Evolutionary conservation across 2,797 vertebrate genomes (phyloP), one percentile per base, ranked within the genome.

Genomic region (Rhinogobio ventralis): DNA sequence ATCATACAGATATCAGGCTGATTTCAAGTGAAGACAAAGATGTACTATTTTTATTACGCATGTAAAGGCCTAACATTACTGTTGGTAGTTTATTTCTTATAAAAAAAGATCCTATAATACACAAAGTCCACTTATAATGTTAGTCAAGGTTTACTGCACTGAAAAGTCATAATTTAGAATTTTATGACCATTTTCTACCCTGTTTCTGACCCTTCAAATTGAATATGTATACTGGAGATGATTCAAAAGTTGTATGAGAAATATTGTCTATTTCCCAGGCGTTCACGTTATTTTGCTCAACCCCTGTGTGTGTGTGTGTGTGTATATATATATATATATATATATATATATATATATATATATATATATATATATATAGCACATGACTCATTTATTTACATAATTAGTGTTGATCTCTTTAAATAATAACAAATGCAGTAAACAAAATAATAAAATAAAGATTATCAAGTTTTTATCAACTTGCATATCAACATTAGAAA

Each of bases 21-120:
- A 62, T 86, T 74, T 30, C 10, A 64, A 66, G 49, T 15, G 7
- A 49, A 55, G 30, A 51, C 28, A 79, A 71, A 69, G 33, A 71
- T 81, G 17, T 55, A 39, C n/a, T 20, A 36, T 33, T n/a, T 67
- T 1, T 69, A 36, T 53, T 42, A 28, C 1, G 1, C 23, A 55
- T 7, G 23, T 69, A 17, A 60, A 82, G 13, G 51, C 19, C n/a
- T 69, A 25, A n/a, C 23, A 53, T 68, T 7, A 9, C 9, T 33
- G 23, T 62, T 62, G 53, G 7, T 20, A 55, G 64, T 55, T 25
- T 3, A 42, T 20, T 68, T 9, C 13, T 15, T 15, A 51, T 36
- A 3, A 11, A 45, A 3, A 39, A 55, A 39, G 33, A 8, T 2
- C 6, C 1, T 68, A 36, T 20, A 46, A 76, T 36, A 28, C 5